Evolutionary conservation across 1,140 invertebrate species (phyloP).

Genomic region (Papilio xuthus): DNA sequence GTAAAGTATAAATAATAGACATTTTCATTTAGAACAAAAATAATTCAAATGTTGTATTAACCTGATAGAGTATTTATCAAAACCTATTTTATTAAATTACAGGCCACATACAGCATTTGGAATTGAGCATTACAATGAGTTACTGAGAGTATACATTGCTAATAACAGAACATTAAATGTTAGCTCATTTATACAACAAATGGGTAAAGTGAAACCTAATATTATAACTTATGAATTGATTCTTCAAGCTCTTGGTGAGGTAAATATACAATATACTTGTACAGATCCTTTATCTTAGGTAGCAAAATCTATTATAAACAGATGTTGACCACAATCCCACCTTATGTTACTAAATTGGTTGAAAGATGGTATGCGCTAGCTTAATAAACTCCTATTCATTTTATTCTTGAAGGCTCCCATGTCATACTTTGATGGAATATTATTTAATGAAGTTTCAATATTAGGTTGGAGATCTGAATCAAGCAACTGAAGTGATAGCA

Average conservation of each 20-base stretch:
- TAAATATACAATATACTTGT: constrained; percentile 45
- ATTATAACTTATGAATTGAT: constrained; percentile 79
- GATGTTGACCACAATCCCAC: too few relatives aligned
- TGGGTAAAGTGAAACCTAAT: constrained; percentile 72
- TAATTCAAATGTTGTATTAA: too few relatives aligned
- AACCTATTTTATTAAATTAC: constrained; percentile 39
- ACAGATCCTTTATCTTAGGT: too few relatives aligned
- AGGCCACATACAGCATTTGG: constrained; percentile 69
- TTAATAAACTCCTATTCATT: neutral
- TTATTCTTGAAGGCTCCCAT: too few relatives aligned
- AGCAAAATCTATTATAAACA: too few relatives aligned
- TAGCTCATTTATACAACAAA: constrained; percentile 65
- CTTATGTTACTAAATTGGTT: too few relatives aligned
- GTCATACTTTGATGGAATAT: too few relatives aligned
- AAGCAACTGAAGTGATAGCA: constrained; percentile 82
- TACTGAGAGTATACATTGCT: constrained; percentile 72
- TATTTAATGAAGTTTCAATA: constrained; percentile 40
- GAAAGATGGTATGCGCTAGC: too few relatives aligned
- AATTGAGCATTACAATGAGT: constrained; percentile 76
- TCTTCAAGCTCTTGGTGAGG: constrained; percentile 79
- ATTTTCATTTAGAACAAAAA: too few relatives aligned
- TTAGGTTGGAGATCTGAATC: constrained; percentile 82
- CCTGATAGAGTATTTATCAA: neutral
- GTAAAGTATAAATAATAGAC: neutral
- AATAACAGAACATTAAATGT: constrained; percentile 66